A percentile compares a stretch with the other conserved stretches of the same genome.
Evolutionary conservation across 2,888 invertebrate genomes (phyloP).

Genomic region (Ophion ellenae): DNA sequence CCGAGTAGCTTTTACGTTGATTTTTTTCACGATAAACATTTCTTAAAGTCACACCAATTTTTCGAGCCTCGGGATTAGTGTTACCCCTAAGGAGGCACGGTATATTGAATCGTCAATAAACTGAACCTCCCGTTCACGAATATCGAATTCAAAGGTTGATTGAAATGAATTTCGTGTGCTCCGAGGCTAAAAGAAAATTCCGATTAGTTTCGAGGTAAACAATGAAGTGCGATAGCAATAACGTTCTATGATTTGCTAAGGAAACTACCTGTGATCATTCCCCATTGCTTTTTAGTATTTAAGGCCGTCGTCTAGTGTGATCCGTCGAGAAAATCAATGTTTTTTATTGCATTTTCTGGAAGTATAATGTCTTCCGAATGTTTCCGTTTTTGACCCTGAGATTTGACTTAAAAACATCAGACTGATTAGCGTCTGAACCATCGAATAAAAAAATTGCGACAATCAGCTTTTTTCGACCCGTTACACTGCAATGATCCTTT

Average conservation of each 20-base stretch:
- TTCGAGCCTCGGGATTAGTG: not conserved
- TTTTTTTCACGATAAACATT: not conserved
- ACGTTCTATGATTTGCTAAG: not conserved
- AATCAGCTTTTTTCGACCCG: too few species aligned
- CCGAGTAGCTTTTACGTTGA: too few species aligned
- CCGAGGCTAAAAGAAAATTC: not conserved
- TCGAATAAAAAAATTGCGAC: too few species aligned
- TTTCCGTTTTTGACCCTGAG: too few species aligned
- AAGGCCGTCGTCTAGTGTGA: too few species aligned
- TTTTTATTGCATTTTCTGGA: too few species aligned
- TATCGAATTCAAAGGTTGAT: not conserved
- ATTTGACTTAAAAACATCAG: too few species aligned
- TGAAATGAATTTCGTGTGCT: not conserved
- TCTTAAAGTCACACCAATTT: not conserved
- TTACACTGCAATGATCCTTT: too few species aligned
- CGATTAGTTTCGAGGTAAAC: not conserved
- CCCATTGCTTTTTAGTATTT: not conserved
- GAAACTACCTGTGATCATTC: not conserved
- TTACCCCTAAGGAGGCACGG: not conserved
- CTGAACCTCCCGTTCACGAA: not conserved
- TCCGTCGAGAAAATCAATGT: too few species aligned
- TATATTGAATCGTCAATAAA: not conserved
- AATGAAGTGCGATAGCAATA: not conserved
- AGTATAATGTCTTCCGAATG: too few species aligned
- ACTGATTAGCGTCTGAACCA: too few species aligned